Evolutionary conservation across 1,140 invertebrate genomes (phyloP), one percentile per base, ranked within the genome.

Genomic region (Ceratina japonica): DNA sequence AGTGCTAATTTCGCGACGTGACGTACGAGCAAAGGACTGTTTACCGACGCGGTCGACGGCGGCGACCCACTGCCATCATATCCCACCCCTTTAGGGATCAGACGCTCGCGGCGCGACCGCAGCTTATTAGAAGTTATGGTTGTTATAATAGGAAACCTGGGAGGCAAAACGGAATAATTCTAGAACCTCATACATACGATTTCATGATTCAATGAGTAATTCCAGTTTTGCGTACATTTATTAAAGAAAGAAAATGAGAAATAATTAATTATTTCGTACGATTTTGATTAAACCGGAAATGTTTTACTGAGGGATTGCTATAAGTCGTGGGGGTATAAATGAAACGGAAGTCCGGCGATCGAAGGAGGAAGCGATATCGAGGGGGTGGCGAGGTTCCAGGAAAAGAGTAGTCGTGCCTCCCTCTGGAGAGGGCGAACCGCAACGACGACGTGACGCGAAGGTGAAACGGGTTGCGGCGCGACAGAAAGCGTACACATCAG

Each of bases 391-490:
- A 37, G 74, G 58, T 72, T 54, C 68, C 49, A 5, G 49, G 68
- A 63, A 77, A 54, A 62, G 49, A 22, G 18, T 15, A 54, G 16
- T 18, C 75, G 66, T 71, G 68, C 49, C 75, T 63, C 75, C 75
- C 75, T 78, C 63, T 64, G 54, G 63, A 68, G 75, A 61, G 61
- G 66, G 75, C 58, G 79, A 78, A 69, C 52, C 75, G 66, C 74
- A 75, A 63, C 59, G 75, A 44, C 27, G 75, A 72, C 68, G 75
- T 72, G 75, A 72, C 49, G 75, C 58, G 75, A 78, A 78, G 72
- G 71, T 74, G 71, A 79, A 58, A 52, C 78, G 75, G 80, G 82
- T 81, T 87, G 85, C 76, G 71, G n/a, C 16, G 59, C 78, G 75
- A 61, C 80, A 84, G 79, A 75, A 75, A 70, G 81, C 79, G 70